Evolutionary conservation across 2,888 invertebrate species (phyloP), one percentile per base, ranked within the genome.

Genomic region (Amphipoea lucens): DNA sequence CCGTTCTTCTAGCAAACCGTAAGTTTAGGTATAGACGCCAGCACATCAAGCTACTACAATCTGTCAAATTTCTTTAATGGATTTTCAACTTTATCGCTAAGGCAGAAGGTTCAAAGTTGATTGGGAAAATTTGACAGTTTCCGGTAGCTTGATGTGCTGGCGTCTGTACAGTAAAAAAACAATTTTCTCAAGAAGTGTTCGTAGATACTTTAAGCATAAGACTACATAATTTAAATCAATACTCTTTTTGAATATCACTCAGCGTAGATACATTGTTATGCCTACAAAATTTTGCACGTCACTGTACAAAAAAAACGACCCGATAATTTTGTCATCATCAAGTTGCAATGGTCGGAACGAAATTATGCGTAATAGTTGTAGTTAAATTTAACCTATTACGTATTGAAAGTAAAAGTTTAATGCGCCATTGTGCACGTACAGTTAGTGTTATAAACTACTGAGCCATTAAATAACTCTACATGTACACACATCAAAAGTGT

Each of bases 251-350:
- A 36, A 54, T 23, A 54, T 4, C 7, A 54, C 12, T 20, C 29
- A 29, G 2, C 4, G 6, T 29, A 29, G 14, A 51, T 12, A 29
- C 1, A 65, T 40, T 11, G 11, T 11, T 40, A 36, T 36, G 7
- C 36, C 4, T 29, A 20, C 7, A 69, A 23, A 2, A 36, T 23
- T 82, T 76, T n/a, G 45, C 57, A 45, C 60, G 17, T 80, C 51
- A 82, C 65, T 68, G 40, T 90, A 95, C 94, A 94, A 95, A 94
- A 92, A 82, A 94, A 92, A 91, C 86, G 88, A 94, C 92, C 92
- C 87, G 83, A 92, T 91, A 94, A 94, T 95, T 94, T 94, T 90
- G 91, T 92, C 92, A 88, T 93, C 92, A 93, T 92, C 90, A 89
- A 90, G 74, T 89, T 86, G 88, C 90, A 90, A 91, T 90, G 83